A percentile compares a stretch with the other conserved stretches of the same genome.
Conservation (phyloP, 30 jellyfish, hydroid and myxozoan species). For the Turritopsis rubra region DNA sequence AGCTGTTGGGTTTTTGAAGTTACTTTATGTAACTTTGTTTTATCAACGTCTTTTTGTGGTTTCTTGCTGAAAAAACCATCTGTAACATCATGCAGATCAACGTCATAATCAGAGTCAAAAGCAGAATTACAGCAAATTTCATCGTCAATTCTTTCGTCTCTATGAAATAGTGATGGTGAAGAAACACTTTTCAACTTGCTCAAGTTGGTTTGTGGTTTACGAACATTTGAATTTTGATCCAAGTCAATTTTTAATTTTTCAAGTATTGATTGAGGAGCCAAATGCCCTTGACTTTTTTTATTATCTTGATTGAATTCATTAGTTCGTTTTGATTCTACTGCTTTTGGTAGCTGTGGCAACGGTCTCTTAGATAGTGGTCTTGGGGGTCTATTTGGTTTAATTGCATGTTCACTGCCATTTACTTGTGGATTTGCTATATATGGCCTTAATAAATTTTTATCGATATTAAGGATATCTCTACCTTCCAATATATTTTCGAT, state of each 20-base stretch:
- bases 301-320: background rate
- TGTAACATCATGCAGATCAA: background rate
- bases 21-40: background rate
- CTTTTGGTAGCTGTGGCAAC: conserved; percentile 1
- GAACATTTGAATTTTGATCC: background rate
- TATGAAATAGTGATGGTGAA: conserved; percentile 18
- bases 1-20: background rate
- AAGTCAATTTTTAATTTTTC: background rate
- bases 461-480: background rate
- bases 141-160: background rate
- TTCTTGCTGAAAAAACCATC: background rate
- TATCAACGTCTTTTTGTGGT: background rate
- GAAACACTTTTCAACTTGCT: conserved; percentile 28
- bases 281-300: background rate
- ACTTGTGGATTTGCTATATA: background rate
- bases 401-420: background rate
- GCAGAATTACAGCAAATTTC: background rate
- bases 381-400: conserved; percentile 3
- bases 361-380: background rate
- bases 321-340: background rate
- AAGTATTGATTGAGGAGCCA: background rate
- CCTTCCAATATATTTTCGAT: background rate
- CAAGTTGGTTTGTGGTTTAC: conserved; percentile 1
- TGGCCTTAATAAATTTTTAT: background rate
- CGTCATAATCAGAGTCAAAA: background rate